phyloP scores from a whole-genome alignment of 2,888 invertebrate genomes.

The Anaspis maculata region DNA sequence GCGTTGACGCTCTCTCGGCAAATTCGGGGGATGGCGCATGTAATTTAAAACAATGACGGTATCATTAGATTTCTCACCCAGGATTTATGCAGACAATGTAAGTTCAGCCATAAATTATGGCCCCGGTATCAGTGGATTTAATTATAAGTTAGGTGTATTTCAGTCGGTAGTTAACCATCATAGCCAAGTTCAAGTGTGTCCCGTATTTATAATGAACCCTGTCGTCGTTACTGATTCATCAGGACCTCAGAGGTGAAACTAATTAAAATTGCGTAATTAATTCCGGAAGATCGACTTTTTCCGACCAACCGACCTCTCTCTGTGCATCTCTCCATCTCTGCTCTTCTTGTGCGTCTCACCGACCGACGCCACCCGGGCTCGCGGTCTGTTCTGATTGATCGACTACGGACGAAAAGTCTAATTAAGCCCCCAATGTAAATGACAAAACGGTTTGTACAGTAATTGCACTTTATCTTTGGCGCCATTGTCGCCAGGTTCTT shows the following conservation, averaged over 20 bases:
- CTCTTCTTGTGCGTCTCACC: too few species aligned
- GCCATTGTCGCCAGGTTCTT: too few species aligned
- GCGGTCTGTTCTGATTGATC: too few species aligned
- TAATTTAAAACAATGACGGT: constrained; percentile 13
- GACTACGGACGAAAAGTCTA: too few species aligned
- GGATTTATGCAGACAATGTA: constrained; percentile 21
- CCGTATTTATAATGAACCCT: constrained; percentile 30
- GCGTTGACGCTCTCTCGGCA: too few species aligned
- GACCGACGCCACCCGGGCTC: too few species aligned
- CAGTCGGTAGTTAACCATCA: constrained; percentile 16
- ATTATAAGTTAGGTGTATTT: constrained; percentile 27
- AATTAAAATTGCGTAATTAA: constrained; percentile 33
- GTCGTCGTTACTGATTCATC: constrained; percentile 28
- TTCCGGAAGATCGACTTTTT: constrained; percentile 22
- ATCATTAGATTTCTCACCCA: constrained; percentile 9
- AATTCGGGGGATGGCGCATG: too few species aligned
- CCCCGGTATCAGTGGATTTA: constrained; percentile 26
- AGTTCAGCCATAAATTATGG: constrained; percentile 23
- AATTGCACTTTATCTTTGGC: too few species aligned
- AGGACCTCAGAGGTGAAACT: constrained; percentile 26
- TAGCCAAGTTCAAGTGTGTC: constrained; percentile 25
- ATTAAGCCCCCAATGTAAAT: too few species aligned
- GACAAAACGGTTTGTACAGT: too few species aligned
- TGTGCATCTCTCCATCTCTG: too few species aligned
- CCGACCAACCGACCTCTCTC: too few species aligned